Evolutionary conservation across 2,113 vertebrate genomes (phyloP), one percentile per base, ranked within the genome.

Genomic region (Corythaeola cristata): DNA sequence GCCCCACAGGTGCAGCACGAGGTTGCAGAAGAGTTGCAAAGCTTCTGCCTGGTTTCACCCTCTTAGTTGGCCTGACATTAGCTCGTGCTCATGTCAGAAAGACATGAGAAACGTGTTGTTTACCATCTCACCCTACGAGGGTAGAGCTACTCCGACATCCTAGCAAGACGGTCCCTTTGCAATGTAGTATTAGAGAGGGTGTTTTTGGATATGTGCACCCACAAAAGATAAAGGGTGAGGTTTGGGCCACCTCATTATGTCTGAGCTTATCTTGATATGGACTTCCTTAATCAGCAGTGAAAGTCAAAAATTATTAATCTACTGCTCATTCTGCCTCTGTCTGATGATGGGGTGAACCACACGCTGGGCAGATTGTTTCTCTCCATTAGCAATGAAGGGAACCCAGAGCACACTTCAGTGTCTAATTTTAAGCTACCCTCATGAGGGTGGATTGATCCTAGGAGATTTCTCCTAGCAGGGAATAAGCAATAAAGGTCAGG

Each of bases 1-100:
- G 35, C 26, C 15, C 44, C 44, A 9, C 0, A 3, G 87, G 41
- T 0, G 1, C 81, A 58, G 64, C 60, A 24, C 0, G 3, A 16
- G 68, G 28, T 23, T 59, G 37, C 71, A 49, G 47, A 41, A 89
- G 33, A 12, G 0, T 21, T 60, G 49, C 33, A 49, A 33, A 83
- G 33, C 56, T 90, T 67, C 63, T 59, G 47, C 27, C 67, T 74
- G 71, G 26, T 67, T 75, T 91, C 60, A 52, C 33, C 44, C 23
- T 28, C 41, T 88, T 22, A 19, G 21, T 8, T 52, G 76, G 16
- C 22, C 33, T 75, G 72, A 66, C 49, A 39, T 19, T 39, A 49
- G 33, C 27, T 58, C 58, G 56, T 1, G 6, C 9, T 76, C 13
- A 10, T 35, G 39, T 9, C 64, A 64, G 64, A 41, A 47, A 33